A percentile compares a stretch with the other conserved stretches of the same genome.
Evolutionary conservation across 2,888 invertebrate species (phyloP).

Genomic region (Marronus borbonicus): DNA sequence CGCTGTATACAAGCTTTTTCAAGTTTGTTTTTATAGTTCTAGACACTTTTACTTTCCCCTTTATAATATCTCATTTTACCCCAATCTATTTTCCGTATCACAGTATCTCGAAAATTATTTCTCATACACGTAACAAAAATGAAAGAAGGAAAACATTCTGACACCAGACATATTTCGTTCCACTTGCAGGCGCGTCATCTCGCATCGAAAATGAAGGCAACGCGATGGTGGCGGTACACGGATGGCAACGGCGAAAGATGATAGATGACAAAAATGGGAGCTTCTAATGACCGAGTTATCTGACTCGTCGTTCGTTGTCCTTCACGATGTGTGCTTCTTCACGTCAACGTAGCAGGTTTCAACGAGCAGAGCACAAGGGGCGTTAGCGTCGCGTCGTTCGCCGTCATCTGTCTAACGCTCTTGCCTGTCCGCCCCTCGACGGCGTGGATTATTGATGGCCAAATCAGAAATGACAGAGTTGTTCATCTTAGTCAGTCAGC

Average conservation of each 20-base stretch:
- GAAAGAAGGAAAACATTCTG: not conserved
- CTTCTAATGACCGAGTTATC: constrained; percentile 68
- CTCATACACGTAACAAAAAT: no score
- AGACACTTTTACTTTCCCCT: no score
- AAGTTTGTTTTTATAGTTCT: no score
- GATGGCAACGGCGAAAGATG: constrained; percentile 58
- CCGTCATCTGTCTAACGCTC: constrained; percentile 61
- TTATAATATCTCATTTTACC: no score
- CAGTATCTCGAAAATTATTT: no score
- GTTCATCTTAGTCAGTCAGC: constrained; percentile 69
- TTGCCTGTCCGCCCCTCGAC: constrained; percentile 56
- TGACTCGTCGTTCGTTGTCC: constrained; percentile 64
- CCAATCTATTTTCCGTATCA: no score
- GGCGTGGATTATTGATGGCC: constrained; percentile 67
- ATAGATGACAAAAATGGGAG: constrained; percentile 67
- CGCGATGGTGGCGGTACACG: not conserved
- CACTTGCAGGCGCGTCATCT: not conserved
- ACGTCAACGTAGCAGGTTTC: not conserved
- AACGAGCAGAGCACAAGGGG: constrained; percentile 58
- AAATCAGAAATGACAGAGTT: constrained; percentile 69
- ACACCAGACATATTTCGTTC: not conserved
- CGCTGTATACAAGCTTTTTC: no score
- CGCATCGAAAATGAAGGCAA: constrained; percentile 13
- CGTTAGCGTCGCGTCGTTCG: constrained; percentile 63
- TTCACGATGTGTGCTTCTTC: constrained; percentile 57